A percentile compares a stretch with the other conserved stretches of the same genome.
phyloP scores from a whole-genome alignment of 2,113 vertebrate species.

The Paradoxurus hermaphroditus region DNA sequence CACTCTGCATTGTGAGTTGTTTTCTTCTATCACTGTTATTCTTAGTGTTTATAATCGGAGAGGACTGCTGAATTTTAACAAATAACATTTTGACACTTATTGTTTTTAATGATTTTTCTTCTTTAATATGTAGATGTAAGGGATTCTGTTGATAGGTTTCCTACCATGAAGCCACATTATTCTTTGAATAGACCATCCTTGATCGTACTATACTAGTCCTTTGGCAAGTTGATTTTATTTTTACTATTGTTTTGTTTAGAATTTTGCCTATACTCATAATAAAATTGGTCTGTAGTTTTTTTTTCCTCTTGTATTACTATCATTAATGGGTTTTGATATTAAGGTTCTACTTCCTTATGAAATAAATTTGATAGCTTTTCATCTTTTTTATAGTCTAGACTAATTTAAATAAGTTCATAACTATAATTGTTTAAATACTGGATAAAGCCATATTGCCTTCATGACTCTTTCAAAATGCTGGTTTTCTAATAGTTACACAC shows the following conservation, averaged over 20 bases:
- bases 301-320: neutral
- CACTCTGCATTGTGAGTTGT: neutral
- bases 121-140: neutral
- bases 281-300: neutral
- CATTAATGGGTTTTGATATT: neutral
- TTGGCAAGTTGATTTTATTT: neutral
- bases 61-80: neutral
- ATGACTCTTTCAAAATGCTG: neutral
- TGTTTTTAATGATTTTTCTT: neutral
- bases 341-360: neutral
- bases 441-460: neutral
- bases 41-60: conserved; percentile 11
- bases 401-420: neutral
- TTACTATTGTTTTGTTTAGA: neutral
- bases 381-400: neutral
- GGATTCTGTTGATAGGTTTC: neutral
- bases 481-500: too few relatives aligned
- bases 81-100: neutral
- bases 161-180: neutral
- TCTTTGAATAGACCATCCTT: neutral
- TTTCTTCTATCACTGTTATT: conserved; percentile 19
- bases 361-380: neutral
- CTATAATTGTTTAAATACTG: neutral
- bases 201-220: neutral
- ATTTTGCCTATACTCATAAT: neutral